phyloP scores from a whole-genome alignment of 2,888 invertebrate genomes.

The Eumerus sabulonum region DNA sequence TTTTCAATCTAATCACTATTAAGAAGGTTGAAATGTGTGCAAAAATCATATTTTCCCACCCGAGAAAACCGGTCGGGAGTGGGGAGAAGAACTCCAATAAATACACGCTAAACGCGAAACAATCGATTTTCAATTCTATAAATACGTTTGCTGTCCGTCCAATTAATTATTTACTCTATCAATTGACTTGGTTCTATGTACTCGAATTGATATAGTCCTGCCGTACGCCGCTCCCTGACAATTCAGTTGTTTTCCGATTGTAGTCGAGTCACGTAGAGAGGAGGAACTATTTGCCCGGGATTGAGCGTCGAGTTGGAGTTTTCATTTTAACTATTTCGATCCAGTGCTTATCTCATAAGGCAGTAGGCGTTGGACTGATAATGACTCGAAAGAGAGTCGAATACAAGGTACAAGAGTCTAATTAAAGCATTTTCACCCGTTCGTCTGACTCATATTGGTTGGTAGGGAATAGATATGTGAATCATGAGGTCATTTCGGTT shows the following conservation, averaged over 20 bases:
- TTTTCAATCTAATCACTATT: no score
- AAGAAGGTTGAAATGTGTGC: no score
- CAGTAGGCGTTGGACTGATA: conserved; percentile 50
- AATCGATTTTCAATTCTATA: conserved; percentile 53
- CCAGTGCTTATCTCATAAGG: conserved; percentile 30
- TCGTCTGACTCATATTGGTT: conserved; percentile 4
- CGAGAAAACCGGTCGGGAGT: background rate
- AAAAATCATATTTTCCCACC: no score
- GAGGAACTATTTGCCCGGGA: conserved; percentile 10
- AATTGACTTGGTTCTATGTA: conserved; percentile 35
- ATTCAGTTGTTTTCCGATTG: background rate
- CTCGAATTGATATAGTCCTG: background rate
- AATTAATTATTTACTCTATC: conserved; percentile 48
- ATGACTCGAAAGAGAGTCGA: conserved; percentile 9
- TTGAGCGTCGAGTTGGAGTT: background rate
- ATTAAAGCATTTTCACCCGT: conserved; percentile 12
- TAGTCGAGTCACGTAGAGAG: no score
- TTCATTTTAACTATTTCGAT: conserved; percentile 17
- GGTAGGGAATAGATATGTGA: conserved; percentile 4
- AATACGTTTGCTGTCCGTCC: conserved; percentile 46
- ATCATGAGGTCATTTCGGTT: conserved; percentile 21
- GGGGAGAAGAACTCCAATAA: conserved; percentile 2
- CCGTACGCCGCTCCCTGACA: conserved; percentile 10
- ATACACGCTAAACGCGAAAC: conserved; percentile 30
- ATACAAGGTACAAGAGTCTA: conserved; percentile 4